phyloP scores from a whole-genome alignment of 30 jellyfish, hydroid and myxozoan genomes.

The Aurelia sp. region DNA sequence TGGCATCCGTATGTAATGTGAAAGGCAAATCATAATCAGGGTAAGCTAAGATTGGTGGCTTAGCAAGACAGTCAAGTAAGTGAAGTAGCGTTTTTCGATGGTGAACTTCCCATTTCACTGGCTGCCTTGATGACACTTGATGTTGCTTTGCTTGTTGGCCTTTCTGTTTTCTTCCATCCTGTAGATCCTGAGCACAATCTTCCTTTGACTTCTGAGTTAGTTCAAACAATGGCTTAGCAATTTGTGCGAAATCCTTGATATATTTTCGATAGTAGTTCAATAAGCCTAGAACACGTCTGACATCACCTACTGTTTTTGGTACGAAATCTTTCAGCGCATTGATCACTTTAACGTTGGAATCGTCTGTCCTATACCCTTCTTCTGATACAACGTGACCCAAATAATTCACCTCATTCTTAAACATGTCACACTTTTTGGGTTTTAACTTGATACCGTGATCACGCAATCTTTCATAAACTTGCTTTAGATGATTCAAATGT shows the following conservation, averaged over 20 bases:
- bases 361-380: constrained; percentile 18
- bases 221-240: constrained; percentile 17
- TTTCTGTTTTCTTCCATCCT: constrained; percentile 11
- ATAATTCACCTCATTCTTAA: constrained; percentile 10
- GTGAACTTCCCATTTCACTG: constrained; percentile 21
- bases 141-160: not conserved
- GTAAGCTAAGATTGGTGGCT: constrained; percentile 51
- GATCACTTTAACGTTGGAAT: constrained; percentile 13
- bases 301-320: constrained; percentile 25
- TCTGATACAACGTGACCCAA: constrained; percentile 24
- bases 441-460: not conserved
- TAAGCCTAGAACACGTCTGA: constrained; percentile 17
- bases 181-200: no score
- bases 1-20: constrained; percentile 56
- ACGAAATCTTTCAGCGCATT: constrained; percentile 1
- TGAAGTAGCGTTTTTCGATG: not conserved
- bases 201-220: not conserved
- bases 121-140: constrained; percentile 23
- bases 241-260: constrained; percentile 7
- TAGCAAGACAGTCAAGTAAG: constrained; percentile 13
- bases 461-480: not conserved
- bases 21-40: constrained; percentile 36
- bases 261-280: constrained; percentile 9
- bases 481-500: not conserved
- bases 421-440: not conserved